Evolutionary conservation across 2,888 invertebrate genomes (phyloP), one percentile per base, ranked within the genome.

Genomic region (Copidosoma aretas): DNA sequence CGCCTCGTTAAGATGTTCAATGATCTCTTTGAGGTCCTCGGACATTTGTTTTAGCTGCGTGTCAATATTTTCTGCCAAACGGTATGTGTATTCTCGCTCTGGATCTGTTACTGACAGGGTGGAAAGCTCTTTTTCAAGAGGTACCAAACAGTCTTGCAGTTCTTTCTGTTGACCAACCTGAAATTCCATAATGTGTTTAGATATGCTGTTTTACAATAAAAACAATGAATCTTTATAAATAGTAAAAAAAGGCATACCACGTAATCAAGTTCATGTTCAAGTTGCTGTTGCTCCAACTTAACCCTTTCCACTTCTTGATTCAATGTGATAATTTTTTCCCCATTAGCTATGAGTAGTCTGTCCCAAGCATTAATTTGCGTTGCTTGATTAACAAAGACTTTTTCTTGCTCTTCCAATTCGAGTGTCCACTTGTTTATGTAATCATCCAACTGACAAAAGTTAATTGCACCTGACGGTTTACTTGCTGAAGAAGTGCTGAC

Each of bases 341-440:
- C 96, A 82, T 97, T 97, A 25, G 91, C 89, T 66, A 96, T 93
- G 1, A 98, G 87, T 52, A 96, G 86, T 73, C 93, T 88, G 81
- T 98, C 98, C 97, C 98, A 98, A 0, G 94, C 93, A 84, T 98
- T 98, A 67, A 98, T 91, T 84, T 97, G 95, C 5, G 94, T 93
- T 0, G 97, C 97, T 83, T 97, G 97, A 82, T 95, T 93, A 70
- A 95, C 90, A 81, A 97, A 98, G 0, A 92, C 89, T 81, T 93
- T 93, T 81, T 97, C 97, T 80, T 97, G 96, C 74, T 96, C 95
- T 75, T 96, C 95, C 51, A 98, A 83, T 77, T 97, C 96, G 0
- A 93, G 82, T 0, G 93, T 95, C 96, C 97, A 98, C 83, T 97
- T 95, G 84, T 97, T 96, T 68, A 97, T 94, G 49, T 90, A 88